Percentiles rank a stretch among this genome's conserved stretches.
Evolutionary conservation across 2,113 vertebrate genomes (phyloP).

Genomic region (Bos indicus): DNA sequence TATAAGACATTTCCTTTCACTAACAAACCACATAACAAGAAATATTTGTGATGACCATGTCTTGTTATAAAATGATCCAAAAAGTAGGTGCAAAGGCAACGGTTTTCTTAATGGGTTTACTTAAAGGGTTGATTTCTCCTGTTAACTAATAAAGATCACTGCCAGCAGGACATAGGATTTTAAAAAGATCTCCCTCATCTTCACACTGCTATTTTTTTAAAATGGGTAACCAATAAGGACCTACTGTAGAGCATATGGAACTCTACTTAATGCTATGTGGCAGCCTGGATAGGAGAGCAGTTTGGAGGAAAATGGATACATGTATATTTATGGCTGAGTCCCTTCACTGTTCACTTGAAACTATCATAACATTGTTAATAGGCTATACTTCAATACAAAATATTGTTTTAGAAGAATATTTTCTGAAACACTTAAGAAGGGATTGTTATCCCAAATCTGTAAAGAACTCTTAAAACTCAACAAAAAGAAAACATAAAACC

Average conservation of each 20-base stretch:
- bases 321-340: not conserved
- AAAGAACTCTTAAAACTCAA: not conserved
- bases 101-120: not conserved
- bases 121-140: not conserved
- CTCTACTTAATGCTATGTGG: not conserved
- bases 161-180: not conserved
- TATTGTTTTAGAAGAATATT: not conserved
- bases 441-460: not conserved
- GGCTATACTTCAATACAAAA: not conserved
- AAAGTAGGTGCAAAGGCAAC: not conserved
- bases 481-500: not conserved
- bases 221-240: not conserved
- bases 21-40: not conserved
- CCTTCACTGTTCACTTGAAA: not conserved
- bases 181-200: not conserved
- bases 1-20: not conserved
- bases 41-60: not conserved
- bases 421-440: not conserved
- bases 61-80: not conserved
- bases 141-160: not conserved
- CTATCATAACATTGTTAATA: not conserved
- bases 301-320: not conserved
- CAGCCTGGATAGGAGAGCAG: not conserved
- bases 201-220: not conserved
- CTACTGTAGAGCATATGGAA: not conserved